Evolutionary conservation across 2,888 invertebrate species (phyloP).

Genomic region (Ectemnius lituratus): DNA sequence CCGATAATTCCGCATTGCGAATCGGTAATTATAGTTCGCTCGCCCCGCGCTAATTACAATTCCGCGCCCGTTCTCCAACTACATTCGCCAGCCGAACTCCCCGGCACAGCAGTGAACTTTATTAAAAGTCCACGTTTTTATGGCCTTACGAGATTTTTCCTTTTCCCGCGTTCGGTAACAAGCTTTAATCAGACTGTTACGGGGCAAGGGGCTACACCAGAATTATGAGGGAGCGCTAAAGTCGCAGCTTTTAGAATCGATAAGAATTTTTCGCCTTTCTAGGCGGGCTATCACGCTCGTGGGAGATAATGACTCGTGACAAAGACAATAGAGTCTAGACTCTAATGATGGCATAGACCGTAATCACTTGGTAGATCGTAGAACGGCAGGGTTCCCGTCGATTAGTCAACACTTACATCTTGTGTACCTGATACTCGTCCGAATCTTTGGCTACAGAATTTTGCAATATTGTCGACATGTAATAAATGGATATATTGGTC

Average conservation of each 20-base stretch:
- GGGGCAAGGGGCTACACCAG: constrained; percentile 34
- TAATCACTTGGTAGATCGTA: too few species aligned
- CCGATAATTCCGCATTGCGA: constrained; percentile 8
- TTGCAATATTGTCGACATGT: constrained; percentile 25
- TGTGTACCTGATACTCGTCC: constrained; percentile 18
- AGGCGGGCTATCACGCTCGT: constrained; percentile 1
- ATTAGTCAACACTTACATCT: constrained; percentile 4
- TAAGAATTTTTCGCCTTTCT: background rate
- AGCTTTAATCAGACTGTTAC: constrained; percentile 46
- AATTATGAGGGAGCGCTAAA: constrained; percentile 40
- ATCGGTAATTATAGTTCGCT: constrained; percentile 28
- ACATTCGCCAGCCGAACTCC: constrained; percentile 20
- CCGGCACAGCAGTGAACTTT: constrained; percentile 43
- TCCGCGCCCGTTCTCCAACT: constrained; percentile 8
- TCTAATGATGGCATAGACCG: too few species aligned
- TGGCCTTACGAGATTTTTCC: constrained; percentile 32
- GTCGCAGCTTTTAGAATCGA: background rate
- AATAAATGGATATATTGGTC: constrained; percentile 28
- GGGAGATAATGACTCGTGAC: constrained; percentile 19
- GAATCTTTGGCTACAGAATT: background rate
- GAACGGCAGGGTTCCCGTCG: background rate
- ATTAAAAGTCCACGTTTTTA: constrained; percentile 55
- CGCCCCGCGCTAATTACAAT: constrained; percentile 48
- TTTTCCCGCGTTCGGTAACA: constrained; percentile 11
- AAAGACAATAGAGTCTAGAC: too few species aligned